phyloP scores from a whole-genome alignment of 53 echinoderm and acorn worm species.

The Echinometra lucunter region DNA sequence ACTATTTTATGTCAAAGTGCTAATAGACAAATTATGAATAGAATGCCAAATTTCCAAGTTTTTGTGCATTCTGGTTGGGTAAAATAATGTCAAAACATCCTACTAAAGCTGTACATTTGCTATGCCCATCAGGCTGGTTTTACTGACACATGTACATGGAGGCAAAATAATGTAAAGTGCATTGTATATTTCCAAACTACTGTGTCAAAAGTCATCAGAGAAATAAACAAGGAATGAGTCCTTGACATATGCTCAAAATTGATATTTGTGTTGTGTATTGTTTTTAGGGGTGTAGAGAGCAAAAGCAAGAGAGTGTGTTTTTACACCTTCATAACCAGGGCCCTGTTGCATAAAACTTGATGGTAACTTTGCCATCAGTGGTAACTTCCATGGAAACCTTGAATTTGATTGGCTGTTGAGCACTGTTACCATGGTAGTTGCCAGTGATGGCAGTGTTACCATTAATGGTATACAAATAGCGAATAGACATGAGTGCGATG shows the following conservation, averaged over 20 bases:
- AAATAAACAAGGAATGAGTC: constrained; percentile 60
- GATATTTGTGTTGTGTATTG: neutral
- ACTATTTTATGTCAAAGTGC: neutral
- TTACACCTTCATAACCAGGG: neutral
- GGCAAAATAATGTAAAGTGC: neutral
- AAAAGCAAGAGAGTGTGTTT: neutral
- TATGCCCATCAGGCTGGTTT: constrained; percentile 12
- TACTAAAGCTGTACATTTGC: neutral
- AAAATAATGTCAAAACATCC: neutral
- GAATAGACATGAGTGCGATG: too few species aligned
- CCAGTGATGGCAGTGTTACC: too few species aligned
- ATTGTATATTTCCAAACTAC: constrained; percentile 44
- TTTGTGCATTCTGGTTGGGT: neutral
- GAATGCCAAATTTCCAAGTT: neutral
- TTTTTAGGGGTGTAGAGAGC: neutral
- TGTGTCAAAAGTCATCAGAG: neutral
- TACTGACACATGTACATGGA: constrained; percentile 41
- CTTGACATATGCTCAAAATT: constrained; percentile 44
- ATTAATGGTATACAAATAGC: too few species aligned
- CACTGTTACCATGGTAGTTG: too few species aligned
- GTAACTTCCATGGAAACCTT: too few species aligned
- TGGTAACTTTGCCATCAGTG: neutral
- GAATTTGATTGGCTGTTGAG: too few species aligned
- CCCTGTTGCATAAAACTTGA: neutral
- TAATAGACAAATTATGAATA: neutral